Conservation (phyloP, 2,888 invertebrate genomes). For the Dexiosoma caninum region DNA sequence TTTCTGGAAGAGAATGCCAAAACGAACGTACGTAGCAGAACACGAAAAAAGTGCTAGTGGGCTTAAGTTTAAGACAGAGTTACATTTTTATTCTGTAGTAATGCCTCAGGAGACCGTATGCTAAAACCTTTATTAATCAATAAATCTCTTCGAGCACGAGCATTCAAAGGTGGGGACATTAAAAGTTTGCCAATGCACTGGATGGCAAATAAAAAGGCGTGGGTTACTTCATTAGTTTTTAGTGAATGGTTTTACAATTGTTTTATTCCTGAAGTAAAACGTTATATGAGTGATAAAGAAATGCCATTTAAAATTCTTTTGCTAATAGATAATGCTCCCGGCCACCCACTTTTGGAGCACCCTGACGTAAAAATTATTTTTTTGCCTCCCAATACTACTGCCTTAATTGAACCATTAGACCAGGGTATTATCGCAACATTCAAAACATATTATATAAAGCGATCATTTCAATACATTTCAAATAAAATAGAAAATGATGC, state of each 20-base stretch:
- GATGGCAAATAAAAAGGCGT: background rate
- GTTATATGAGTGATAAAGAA: constrained; percentile 39
- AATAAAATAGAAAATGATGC: constrained; percentile 28
- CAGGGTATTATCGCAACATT: constrained; percentile 64
- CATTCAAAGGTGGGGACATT: background rate
- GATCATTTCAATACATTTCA: constrained; percentile 50
- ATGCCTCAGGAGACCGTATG: constrained; percentile 35
- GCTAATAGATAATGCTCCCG: constrained; percentile 63
- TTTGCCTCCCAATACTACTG: constrained; percentile 66
- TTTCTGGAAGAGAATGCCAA: constrained; percentile 70
- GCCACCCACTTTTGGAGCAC: no score
- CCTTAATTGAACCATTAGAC: constrained; percentile 67
- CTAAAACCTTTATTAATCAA: constrained; percentile 67
- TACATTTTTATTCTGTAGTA: constrained; percentile 56
- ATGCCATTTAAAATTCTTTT: constrained; percentile 63
- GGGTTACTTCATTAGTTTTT: background rate
- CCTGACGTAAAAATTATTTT: no score
- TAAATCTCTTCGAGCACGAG: constrained; percentile 45
- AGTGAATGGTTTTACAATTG: constrained; percentile 27
- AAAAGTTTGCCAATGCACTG: constrained; percentile 62
- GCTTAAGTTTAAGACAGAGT: constrained; percentile 67
- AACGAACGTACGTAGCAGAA: constrained; percentile 69
- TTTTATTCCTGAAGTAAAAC: background rate
- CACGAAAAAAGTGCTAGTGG: constrained; percentile 66
- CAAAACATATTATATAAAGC: constrained; percentile 13